A percentile compares a stretch with the other conserved stretches of the same genome.
phyloP scores from a whole-genome alignment of 2,113 vertebrate species.

The Platysternon megacephalum region DNA sequence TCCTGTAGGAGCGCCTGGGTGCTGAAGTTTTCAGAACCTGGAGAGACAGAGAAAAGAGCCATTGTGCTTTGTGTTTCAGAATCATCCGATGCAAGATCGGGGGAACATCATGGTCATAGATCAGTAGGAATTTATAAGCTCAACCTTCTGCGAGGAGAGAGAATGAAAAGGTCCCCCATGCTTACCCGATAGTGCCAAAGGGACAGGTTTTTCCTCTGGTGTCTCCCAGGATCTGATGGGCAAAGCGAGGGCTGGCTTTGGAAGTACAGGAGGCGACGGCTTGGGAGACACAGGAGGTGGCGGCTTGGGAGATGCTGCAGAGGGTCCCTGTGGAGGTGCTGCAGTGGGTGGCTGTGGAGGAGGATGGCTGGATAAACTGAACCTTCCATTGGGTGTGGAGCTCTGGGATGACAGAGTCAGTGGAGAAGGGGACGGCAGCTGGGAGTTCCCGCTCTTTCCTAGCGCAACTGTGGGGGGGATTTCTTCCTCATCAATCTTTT shows the following conservation, averaged over 20 bases:
- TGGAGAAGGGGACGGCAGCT: not conserved
- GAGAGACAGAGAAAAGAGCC: rapidly evolving
- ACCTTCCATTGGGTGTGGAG: not conserved
- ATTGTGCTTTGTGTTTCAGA: not conserved
- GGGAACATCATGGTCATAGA: not conserved
- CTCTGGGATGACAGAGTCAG: rapidly evolving
- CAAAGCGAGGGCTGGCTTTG: not conserved
- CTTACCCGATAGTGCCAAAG: slow-evolving; percentile 47
- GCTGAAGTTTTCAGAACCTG: slow-evolving; percentile 47
- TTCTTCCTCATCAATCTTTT: slow-evolving; percentile 82
- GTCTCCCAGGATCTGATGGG: not conserved
- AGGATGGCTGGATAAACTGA: not conserved
- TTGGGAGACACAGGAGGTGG: not conserved
- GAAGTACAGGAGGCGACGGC: not conserved
- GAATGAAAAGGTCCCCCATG: not conserved
- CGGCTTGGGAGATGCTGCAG: not conserved
- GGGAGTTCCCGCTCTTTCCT: slow-evolving; percentile 52
- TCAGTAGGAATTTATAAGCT: not conserved
- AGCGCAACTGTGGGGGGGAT: slow-evolving; percentile 89
- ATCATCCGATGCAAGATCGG: not conserved
- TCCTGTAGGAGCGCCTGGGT: slow-evolving; percentile 78
- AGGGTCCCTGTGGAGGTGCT: slow-evolving; percentile 30
- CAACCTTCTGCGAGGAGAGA: rapidly evolving
- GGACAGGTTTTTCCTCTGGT: not conserved
- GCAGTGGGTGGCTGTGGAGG: not conserved